Percentiles rank a stretch among this genome's conserved stretches.
Conservation (phyloP, 2,113 vertebrate genomes). For the Patagioenas fasciata region DNA sequence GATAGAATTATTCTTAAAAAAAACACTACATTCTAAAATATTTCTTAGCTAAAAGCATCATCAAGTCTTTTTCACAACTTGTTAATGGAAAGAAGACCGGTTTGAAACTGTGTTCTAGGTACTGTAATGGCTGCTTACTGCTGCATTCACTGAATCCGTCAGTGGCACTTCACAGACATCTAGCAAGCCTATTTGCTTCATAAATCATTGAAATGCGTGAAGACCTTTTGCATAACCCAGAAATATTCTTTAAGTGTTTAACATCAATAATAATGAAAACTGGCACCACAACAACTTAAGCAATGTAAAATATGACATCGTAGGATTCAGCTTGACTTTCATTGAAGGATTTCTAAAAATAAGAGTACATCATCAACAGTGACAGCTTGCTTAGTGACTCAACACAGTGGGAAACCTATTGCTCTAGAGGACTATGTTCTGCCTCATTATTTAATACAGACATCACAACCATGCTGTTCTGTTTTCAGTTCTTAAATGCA, state of each 20-base stretch:
- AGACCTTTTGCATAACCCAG: constrained; percentile 71
- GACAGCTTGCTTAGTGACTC: constrained; percentile 66
- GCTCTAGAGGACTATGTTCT: constrained; percentile 64
- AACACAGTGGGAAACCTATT: constrained; percentile 60
- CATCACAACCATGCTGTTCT: constrained; percentile 58
- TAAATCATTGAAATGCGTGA: constrained; percentile 74
- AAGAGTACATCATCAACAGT: constrained; percentile 61
- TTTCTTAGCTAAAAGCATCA: constrained; percentile 73
- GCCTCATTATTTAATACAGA: constrained; percentile 66
- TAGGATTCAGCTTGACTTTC: constrained; percentile 62
- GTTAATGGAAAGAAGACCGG: constrained; percentile 72
- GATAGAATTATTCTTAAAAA: constrained; percentile 69
- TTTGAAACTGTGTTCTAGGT: constrained; percentile 68
- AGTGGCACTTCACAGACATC: constrained; percentile 58
- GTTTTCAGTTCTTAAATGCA: constrained; percentile 45
- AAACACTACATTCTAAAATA: constrained; percentile 63
- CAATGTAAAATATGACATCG: constrained; percentile 57
- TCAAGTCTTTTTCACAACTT: constrained; percentile 68
- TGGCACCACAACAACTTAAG: constrained; percentile 67
- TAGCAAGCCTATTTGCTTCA: constrained; percentile 72
- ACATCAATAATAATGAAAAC: constrained; percentile 79
- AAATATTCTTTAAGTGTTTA: constrained; percentile 75
- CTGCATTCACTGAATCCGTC: constrained; percentile 55
- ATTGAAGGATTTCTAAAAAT: constrained; percentile 71
- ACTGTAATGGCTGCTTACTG: constrained; percentile 62